These are phyloP conservation scores for Rhea pennata DNA, from an alignment of 2,113 vertebrate species.

Conservation along the genomic window DNA sequence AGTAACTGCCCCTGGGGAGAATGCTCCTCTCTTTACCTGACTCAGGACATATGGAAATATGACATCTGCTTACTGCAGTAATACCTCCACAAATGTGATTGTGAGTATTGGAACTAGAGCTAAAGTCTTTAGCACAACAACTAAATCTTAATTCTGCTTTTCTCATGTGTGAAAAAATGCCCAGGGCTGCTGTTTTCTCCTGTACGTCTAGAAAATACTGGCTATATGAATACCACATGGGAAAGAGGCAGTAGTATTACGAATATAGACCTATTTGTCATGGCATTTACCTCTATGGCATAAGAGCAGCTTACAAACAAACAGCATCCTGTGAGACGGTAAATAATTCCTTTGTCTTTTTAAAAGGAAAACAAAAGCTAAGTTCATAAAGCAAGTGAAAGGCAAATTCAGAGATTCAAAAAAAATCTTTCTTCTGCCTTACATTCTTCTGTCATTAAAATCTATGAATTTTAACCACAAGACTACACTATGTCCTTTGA, in stretches of 20 bases:
- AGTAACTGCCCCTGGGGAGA: not conserved
- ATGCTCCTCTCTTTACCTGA: not conserved
- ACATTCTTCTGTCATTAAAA: not conserved
- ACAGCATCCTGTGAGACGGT: not conserved
- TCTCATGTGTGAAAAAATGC: not conserved
- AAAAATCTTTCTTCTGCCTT: not conserved
- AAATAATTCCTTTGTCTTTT: not conserved
- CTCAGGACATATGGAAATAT: slow-evolving; percentile 13
- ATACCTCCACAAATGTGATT: not conserved
- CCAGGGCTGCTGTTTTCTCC: not conserved
- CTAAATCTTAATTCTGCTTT: slow-evolving; percentile 8
- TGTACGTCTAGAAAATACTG: not conserved
- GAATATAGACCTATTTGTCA: not conserved
- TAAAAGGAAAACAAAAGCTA: not conserved
- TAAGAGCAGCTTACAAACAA: not conserved
- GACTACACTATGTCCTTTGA: not conserved
- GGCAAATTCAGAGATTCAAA: not conserved
- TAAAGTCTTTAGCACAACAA: not conserved
- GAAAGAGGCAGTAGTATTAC: not conserved
- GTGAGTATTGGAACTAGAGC: not conserved
- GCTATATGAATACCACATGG: not conserved
- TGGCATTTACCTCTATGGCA: slow-evolving; percentile 29
- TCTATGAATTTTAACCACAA: not conserved
- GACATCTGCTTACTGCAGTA: slow-evolving; percentile 29
- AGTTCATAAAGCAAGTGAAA: not conserved